Base-by-base conservation (phyloP, 2,797 vertebrate species). In the Fratercula arctica region DNA sequence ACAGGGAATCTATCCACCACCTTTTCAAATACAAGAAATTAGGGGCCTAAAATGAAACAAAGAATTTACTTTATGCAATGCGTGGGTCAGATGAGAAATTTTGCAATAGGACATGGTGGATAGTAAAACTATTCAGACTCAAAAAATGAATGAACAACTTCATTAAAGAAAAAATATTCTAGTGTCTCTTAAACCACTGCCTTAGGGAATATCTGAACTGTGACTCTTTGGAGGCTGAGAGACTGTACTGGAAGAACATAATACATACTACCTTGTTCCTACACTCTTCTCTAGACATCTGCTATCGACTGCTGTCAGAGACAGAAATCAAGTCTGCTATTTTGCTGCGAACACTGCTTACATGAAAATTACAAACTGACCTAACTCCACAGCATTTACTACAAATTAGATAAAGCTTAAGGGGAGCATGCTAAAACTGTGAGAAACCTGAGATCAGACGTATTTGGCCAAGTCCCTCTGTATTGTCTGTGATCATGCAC, bases 81-180 rank as follows among this genome's bases (percentile, higher is more conserved):
- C 54, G 20, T 0, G 16, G 31, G 50, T 90, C 78, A 90, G 59
- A 13, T 1, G 33, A 88, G 46, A 31, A 87, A 73, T 89, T 94
- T 50, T 77, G 41, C 57, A 80, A 35, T 26, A 79, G 35, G 26
- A 85, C 43, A 46, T 45, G 39, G 48, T 68, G 21, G 45, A 85
- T 8, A 95, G 29, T 70, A 70, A 91, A 87, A 37, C 48, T 53
- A 87, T 89, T 89, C 85, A 94, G 79, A 67, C 68, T 56, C 48
- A 51, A 80, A 87, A 76, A 77, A 11, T 64, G 60, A 94, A 92
- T 59, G 68, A 90, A 66, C 12, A 89, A 92, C 76, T 67, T 89
- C 25, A 87, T 83, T 85, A 56, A 67, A 85, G 39, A 70, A 93
- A 92, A 93, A 92, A 63, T 56, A 80, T 60, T 85, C 24, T 57